Conservation (phyloP, 2,797 vertebrate species). For the Chelonia mydas region DNA sequence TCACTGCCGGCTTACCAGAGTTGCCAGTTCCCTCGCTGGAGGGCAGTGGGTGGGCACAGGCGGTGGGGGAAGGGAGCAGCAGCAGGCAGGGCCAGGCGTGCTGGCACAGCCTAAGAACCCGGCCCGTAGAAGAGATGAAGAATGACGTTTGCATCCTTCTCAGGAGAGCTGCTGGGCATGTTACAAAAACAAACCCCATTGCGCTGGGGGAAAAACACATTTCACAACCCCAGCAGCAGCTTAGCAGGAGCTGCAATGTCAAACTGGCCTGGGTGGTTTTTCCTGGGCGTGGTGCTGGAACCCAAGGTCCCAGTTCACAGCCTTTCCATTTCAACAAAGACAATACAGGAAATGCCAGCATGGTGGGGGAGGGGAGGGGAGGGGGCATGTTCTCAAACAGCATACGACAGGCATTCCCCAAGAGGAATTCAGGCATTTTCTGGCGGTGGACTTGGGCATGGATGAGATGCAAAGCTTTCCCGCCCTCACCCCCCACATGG, state of each 20-base stretch:
- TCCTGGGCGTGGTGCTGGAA: slow-evolving; percentile 54
- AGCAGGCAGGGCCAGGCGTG: accelerated
- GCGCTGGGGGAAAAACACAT: not conserved
- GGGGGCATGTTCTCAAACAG: not conserved
- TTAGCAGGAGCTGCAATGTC: accelerated
- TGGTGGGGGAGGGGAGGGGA: not conserved
- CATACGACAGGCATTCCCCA: not conserved
- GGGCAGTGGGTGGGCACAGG: no score
- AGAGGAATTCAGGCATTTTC: not conserved
- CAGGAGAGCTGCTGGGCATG: not conserved
- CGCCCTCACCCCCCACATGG: not conserved
- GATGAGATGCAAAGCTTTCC: not conserved
- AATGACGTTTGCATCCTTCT: not conserved
- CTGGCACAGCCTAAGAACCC: not conserved
- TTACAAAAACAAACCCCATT: not conserved
- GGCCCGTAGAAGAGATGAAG: not conserved
- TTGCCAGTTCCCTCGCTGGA: not conserved
- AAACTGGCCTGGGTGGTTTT: slow-evolving; percentile 67
- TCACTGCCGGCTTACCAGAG: accelerated
- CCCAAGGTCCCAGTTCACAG: not conserved
- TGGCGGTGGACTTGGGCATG: not conserved
- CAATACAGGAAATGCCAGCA: not conserved
- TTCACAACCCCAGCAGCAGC: not conserved
- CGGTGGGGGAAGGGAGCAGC: not conserved
- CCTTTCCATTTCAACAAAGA: not conserved